These are phyloP conservation scores for Seriola quinqueradiata DNA, from an alignment of 2,113 vertebrate genomes.

Conservation along the genomic window DNA sequence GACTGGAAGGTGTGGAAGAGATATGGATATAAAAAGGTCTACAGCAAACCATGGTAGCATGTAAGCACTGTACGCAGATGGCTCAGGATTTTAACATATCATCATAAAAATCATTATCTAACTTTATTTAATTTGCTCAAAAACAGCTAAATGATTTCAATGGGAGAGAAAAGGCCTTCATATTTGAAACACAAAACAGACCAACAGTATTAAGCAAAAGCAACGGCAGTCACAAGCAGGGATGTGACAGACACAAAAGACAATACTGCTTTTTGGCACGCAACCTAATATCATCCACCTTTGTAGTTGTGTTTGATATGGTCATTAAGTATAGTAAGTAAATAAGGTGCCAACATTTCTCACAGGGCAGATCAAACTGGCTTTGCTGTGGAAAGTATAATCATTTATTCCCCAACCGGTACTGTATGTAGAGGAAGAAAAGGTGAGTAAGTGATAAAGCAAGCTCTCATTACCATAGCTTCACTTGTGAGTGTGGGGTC, in stretches of 20 bases:
- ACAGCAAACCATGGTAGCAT: neutral
- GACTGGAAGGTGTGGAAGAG: too few relatives aligned
- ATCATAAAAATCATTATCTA: too few relatives aligned
- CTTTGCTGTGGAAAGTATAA: neutral
- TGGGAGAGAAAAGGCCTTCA: too few relatives aligned
- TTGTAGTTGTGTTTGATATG: neutral
- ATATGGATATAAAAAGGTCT: too few relatives aligned
- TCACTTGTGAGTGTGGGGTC: slow-evolving; percentile 31
- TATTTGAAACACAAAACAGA: neutral
- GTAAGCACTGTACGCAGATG: neutral
- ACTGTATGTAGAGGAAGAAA: slow-evolving; percentile 7
- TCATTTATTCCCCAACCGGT: slow-evolving; percentile 6
- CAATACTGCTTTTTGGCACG: neutral
- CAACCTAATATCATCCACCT: neutral
- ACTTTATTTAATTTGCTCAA: too few relatives aligned
- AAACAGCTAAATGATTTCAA: too few relatives aligned
- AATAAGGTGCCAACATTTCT: neutral
- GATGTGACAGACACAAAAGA: neutral
- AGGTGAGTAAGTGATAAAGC: slow-evolving; percentile 42
- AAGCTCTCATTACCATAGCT: slow-evolving; percentile 49
- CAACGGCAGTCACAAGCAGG: neutral
- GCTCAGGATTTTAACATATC: too few relatives aligned
- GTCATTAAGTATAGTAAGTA: too few relatives aligned
- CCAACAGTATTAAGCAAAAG: neutral
- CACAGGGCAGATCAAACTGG: neutral